Base-by-base conservation (phyloP, 2,888 invertebrate species). In the Mechanitis messenoides region DNA sequence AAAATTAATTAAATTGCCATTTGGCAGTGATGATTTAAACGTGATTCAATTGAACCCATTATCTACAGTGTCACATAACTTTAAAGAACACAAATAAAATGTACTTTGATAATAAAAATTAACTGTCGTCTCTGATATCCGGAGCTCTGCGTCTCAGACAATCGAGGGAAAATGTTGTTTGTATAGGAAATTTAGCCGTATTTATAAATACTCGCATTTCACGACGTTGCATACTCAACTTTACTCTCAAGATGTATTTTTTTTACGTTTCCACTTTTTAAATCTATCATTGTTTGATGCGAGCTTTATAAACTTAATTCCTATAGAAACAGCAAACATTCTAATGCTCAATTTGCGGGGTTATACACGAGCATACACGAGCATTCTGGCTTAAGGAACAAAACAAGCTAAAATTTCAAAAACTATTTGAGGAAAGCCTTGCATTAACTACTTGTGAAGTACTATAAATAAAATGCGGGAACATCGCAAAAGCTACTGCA, bases 111-210 rank as follows among this genome's bases (percentile, higher is more conserved):
- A 28, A 31, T 50, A 9, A 50, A 31, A 28, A 3, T 9, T 28
- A 50, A 50, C 59, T 57, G 79, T 83, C 85, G 86, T 81, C 86
- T 87, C 88, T 87, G 89, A 89, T 75, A 87, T 88, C 78, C 81
- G 85, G 88, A 80, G 72, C 80, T 75, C 88, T 90, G 89, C 89
- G 78, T 84, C 76, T 87, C 88, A 86, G 89, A 90, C 81, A 87
- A 78, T 76, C 68, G 88, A 89, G 88, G 89, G 86, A 72, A 57
- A 42, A 55, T 6, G 33, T 47, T 35, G 58, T 56, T 65, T 62
- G 60, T 61, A 59, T 55, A 54, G 60, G 28, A 58, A 63, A 54
- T 50, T 46, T 42, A 42, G 42, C 3, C 11, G 6, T 9, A 42
- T 5, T 42, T 7, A 9, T 9, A 42, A 1, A 42, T 9, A 42